phyloP scores from a whole-genome alignment of 2,113 vertebrate genomes.

The Sus scrofa region DNA sequence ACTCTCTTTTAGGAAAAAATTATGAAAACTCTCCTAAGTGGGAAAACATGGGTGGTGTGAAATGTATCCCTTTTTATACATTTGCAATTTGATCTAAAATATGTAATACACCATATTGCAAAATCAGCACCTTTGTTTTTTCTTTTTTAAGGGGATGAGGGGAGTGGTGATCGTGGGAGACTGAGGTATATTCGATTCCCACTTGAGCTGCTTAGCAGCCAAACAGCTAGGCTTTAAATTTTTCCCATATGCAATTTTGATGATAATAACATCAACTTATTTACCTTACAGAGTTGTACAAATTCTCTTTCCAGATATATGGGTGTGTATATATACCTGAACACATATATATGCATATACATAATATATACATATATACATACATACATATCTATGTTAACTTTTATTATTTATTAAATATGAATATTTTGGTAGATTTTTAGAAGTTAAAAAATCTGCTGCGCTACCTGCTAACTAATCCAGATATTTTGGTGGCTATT shows the following conservation, averaged over 20 bases:
- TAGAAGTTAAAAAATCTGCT: not conserved
- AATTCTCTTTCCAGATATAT: not conserved
- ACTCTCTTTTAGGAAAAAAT: constrained; percentile 19
- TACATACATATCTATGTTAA: not conserved
- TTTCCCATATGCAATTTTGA: not conserved
- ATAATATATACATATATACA: no score
- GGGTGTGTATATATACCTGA: no score
- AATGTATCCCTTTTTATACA: not conserved
- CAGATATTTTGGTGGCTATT: not conserved
- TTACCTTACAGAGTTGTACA: not conserved
- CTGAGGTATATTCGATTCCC: not conserved
- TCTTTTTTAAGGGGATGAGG: not conserved
- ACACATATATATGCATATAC: no score
- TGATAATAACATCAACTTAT: not conserved
- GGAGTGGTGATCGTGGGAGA: no score
- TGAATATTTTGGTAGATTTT: constrained; percentile 14
- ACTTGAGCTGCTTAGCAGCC: not conserved
- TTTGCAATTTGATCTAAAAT: not conserved
- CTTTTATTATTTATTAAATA: constrained; percentile 37
- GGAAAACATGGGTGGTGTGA: not conserved
- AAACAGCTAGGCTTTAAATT: not conserved
- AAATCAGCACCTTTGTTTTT: not conserved
- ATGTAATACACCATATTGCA: not conserved
- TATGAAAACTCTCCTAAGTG: not conserved
- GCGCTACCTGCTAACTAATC: not conserved